phyloP scores from a whole-genome alignment of 2,113 vertebrate genomes.

The Chlamydotis undulata region DNA sequence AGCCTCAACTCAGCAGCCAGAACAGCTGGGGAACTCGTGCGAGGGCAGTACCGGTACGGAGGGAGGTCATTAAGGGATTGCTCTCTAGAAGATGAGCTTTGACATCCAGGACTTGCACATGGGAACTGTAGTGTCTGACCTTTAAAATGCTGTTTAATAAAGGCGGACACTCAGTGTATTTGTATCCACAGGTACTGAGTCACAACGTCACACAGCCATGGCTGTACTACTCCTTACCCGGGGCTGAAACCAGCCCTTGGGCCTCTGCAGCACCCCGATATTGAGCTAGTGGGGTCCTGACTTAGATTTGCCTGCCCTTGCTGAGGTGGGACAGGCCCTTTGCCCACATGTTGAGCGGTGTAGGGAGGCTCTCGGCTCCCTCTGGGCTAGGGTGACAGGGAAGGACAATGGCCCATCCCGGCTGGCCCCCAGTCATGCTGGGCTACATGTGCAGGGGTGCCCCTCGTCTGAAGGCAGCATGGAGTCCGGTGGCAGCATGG shows the following conservation, averaged over 20 bases:
- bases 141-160: not conserved
- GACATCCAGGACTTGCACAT: not conserved
- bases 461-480: not conserved
- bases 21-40: not conserved
- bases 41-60: not conserved
- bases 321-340: not conserved
- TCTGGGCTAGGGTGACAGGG: not conserved
- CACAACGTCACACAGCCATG: accelerated
- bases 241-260: not conserved
- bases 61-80: not conserved
- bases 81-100: not conserved
- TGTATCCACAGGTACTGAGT: not conserved
- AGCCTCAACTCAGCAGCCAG: not conserved
- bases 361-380: not conserved
- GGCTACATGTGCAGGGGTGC: accelerated
- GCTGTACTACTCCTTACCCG: not conserved
- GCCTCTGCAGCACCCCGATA: not conserved
- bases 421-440: not conserved
- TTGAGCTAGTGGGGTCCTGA: not conserved
- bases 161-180: not conserved
- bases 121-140: not conserved
- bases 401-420: not conserved
- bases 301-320: not conserved
- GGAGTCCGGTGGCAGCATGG: not conserved
- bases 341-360: accelerated